Conservation (phyloP, 2,797 vertebrate genomes). For the Molothrus ater region DNA sequence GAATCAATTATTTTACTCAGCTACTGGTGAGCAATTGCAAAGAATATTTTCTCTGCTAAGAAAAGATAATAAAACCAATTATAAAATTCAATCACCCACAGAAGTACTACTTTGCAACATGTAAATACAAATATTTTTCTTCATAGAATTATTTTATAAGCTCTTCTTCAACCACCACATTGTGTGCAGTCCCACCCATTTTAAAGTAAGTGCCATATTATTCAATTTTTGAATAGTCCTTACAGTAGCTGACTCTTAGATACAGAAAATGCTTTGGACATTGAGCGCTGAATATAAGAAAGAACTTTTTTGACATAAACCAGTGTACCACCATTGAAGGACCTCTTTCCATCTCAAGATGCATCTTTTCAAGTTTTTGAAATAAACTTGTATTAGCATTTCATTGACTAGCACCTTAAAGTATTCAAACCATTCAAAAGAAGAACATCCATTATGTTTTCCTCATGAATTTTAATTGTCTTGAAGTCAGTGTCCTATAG, state of each 20-base stretch:
- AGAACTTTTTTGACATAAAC: neutral
- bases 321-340: neutral
- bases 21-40: neutral
- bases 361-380: neutral
- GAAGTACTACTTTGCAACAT: neutral
- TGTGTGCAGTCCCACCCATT: neutral
- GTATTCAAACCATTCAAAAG: neutral
- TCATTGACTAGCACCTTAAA: neutral
- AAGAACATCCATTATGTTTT: neutral
- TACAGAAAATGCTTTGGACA: neutral
- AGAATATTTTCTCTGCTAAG: neutral
- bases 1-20: neutral
- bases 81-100: neutral
- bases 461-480: neutral
- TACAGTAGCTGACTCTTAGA: neutral
- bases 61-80: constrained; percentile 5
- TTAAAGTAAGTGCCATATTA: neutral
- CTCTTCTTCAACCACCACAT: neutral
- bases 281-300: neutral
- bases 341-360: neutral
- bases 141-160: neutral
- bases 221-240: neutral
- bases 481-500: neutral
- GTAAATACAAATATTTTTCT: neutral
- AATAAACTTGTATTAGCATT: neutral